Base-by-base conservation (phyloP, 2,888 invertebrate genomes). In the Papilio demoleus region DNA sequence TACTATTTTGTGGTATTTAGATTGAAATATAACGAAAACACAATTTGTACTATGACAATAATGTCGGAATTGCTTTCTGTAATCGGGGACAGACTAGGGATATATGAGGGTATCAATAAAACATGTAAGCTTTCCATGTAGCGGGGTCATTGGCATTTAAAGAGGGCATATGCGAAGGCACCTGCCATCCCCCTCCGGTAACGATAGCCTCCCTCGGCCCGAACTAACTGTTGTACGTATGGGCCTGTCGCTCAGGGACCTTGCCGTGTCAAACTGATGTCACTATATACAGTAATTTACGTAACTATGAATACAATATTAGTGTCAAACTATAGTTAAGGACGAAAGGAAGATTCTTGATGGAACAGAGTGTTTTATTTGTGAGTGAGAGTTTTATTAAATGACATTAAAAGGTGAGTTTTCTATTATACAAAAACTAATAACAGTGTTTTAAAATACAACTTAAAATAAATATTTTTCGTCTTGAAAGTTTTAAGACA, bases 91-190 rank as follows among this genome's bases (percentile, higher is more conserved):
- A 19, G 31, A 40, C 38, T 64, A 38, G 47, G 59, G 34, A 65
- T 67, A 72, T 72, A 71, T 71, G 73, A 71, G 70, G 72, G 71
- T 75, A 73, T 75, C 73, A 77, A 76, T 78, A 75, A 76, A 75
- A 74, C 70, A 71, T 74, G 70, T 74, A 74, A 76, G 75, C 74
- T 74, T 81, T 79, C 81, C 79, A 78, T 79, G 77, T 77, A 72
- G 70, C 76, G 80, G 83, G 92, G 90, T 91, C 92, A 82, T 86
- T 91, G 89, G 87, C 91, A 89, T 88, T 87, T 82, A 80, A 77
- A 85, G 88, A 86, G 87, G 88, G 86, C 91, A 89, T 90, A 87
- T 89, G 90, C 79, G 81, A 76, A 85, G 83, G 86, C 92, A 91
- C 92, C 92, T 92, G 92, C 85, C 80, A 68, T 79, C 81, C 86